phyloP scores from a whole-genome alignment of 2,113 vertebrate genomes.

The Rhinogobius similis region DNA sequence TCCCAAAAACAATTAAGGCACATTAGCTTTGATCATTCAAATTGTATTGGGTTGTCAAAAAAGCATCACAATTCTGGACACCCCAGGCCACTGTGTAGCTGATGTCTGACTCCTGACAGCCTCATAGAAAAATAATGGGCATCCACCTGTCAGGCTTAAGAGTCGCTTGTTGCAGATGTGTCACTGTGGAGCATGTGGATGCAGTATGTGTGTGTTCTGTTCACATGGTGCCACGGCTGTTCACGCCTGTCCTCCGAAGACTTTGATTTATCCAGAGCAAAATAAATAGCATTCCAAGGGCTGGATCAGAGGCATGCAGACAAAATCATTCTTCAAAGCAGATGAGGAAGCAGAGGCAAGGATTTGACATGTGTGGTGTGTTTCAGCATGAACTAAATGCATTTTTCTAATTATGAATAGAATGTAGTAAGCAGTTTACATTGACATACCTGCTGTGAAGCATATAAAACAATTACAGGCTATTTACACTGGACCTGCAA shows the following conservation, averaged over 20 bases:
- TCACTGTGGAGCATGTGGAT: slow-evolving; percentile 6
- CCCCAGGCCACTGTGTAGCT: slow-evolving; percentile 12
- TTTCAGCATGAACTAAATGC: slow-evolving; percentile 9
- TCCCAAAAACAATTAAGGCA: neutral
- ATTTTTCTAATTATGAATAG: slow-evolving; percentile 8
- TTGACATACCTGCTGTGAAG: no score
- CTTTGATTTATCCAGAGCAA: slow-evolving; percentile 24
- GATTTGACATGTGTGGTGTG: slow-evolving; percentile 3
- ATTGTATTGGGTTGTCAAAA: neutral
- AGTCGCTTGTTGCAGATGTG: slow-evolving; percentile 57
- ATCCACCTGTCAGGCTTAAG: slow-evolving; percentile 54
- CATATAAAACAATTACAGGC: no score
- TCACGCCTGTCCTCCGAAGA: slow-evolving; percentile 38
- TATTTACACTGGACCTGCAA: no score
- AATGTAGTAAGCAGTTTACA: neutral
- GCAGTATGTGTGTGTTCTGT: slow-evolving; percentile 15
- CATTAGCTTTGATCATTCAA: neutral
- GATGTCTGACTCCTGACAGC: slow-evolving; percentile 44
- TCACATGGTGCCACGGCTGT: slow-evolving; percentile 9
- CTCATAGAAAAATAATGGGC: slow-evolving; percentile 58
- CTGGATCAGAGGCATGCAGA: slow-evolving; percentile 8
- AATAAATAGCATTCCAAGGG: slow-evolving; percentile 22
- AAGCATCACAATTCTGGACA: slow-evolving; percentile 13
- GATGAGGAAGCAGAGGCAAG: neutral
- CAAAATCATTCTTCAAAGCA: slow-evolving; percentile 28